Evolutionary conservation across 2,888 invertebrate species (phyloP).

Genomic region (Plebejus anna): DNA sequence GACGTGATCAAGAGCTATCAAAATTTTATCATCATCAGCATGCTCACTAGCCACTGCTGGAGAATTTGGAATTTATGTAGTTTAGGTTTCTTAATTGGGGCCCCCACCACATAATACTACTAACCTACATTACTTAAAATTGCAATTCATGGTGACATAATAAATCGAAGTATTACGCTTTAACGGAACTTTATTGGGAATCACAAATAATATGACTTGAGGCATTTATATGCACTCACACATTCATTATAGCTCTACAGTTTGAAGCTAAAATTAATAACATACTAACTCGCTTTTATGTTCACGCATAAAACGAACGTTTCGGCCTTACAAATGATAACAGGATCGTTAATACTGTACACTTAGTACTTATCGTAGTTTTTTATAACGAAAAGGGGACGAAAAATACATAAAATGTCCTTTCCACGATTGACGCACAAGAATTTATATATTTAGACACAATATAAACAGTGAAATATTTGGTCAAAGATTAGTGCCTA

Average conservation of each 20-base stretch:
- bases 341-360: conserved; percentile 56
- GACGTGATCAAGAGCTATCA: background rate
- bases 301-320: conserved; percentile 38
- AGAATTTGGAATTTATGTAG: background rate
- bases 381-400: conserved; percentile 57
- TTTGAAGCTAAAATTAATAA: conserved; percentile 34
- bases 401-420: conserved; percentile 58
- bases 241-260: background rate
- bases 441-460: conserved; percentile 65
- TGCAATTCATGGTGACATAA: too few relatives aligned
- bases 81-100: too few relatives aligned
- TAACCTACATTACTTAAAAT: too few relatives aligned
- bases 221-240: background rate
- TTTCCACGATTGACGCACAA: conserved; percentile 61
- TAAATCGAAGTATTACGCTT: too few relatives aligned
- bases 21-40: background rate
- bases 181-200: background rate
- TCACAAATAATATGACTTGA: background rate
- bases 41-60: background rate
- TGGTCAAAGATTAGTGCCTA: conserved; percentile 28
- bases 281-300: conserved; percentile 36
- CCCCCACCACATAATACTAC: too few relatives aligned
- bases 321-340: conserved; percentile 49
- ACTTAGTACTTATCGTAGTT: conserved; percentile 58
- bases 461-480: conserved; percentile 33